Evolutionary conservation across 2,113 vertebrate genomes (phyloP), one percentile per base, ranked within the genome.

Genomic region (Hippolais icterina): DNA sequence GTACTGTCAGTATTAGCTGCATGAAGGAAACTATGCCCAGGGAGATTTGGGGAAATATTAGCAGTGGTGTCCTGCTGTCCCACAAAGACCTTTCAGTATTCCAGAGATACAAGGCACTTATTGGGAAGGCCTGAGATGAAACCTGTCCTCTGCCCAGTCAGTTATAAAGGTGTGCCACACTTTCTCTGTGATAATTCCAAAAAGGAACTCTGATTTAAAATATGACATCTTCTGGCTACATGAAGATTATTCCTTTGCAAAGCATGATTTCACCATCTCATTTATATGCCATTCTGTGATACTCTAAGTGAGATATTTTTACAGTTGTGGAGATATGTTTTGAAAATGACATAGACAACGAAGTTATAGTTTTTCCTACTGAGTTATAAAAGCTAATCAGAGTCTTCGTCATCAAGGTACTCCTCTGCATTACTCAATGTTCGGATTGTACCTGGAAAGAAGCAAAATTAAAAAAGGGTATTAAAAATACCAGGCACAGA

Each of bases 321-420:
- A 90, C 84, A 89, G 81, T 92, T 96, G 88, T 61, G 93, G 96
- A 96, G 86, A 79, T 53, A 94, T 5, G 42, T 70, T 96, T 97
- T 86, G 94, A 85, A 87, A 98, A 98, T n/a, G 49, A 96, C 87
- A 95, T 41, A 97, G 90, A 91, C 79, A 96, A 96, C 2, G 66
- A 95, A 82, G 75, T 90, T 97, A 92, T 12, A 93, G 83, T 39
- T 97, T 87, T 93, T 86, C 27, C 94, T n/a, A 59, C 56, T 66
- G 85, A 88, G 50, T 12, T n/a, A 46, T 83, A 75, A 59, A 95
- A 85, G 98, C 85, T 98, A 99, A 97, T 99, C 99, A 0, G 99
- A 99, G 96, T 99, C 99, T 97, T 99, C 99, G 52, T 99, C 99
- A 18, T 99, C 99, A 63, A 99, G 98, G 97, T 99, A 99, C 77